Percentiles rank a stretch among this genome's conserved stretches.
These are phyloP conservation scores for Diadema setosum DNA, from an alignment of 35 echinoderm and acorn worm genomes.

Conservation along the genomic window DNA sequence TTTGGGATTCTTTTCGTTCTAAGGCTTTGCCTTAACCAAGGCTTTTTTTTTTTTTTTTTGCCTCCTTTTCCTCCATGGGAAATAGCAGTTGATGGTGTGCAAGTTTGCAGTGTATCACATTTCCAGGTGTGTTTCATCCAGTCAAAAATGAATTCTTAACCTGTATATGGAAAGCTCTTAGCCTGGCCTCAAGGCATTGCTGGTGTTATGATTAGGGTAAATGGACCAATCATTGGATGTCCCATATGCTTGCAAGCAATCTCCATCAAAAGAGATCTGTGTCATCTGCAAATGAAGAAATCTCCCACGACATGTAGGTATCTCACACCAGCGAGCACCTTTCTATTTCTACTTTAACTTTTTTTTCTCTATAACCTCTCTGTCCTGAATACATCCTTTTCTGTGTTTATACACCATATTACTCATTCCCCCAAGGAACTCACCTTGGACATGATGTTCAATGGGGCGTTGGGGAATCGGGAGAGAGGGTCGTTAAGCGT, in stretches of 20 bases:
- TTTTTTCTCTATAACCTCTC: too few relatives aligned
- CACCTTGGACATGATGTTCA: not conserved
- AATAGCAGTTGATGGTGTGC: too few relatives aligned
- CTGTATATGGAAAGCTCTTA: not conserved
- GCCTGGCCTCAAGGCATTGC: not conserved
- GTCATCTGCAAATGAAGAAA: too few relatives aligned
- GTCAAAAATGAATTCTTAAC: not conserved
- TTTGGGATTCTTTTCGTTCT: too few relatives aligned
- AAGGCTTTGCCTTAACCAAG: too few relatives aligned
- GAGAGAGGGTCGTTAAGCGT: not conserved
- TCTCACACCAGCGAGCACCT: too few relatives aligned
- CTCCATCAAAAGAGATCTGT: too few relatives aligned
- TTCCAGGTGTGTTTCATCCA: not conserved
- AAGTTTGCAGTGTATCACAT: not conserved
- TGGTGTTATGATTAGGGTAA: constrained; percentile 5
- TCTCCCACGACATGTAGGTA: too few relatives aligned
- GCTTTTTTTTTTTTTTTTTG: too few relatives aligned
- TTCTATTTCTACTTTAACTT: too few relatives aligned
- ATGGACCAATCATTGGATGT: constrained; percentile 1
- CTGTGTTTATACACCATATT: not conserved
- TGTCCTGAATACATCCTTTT: too few relatives aligned
- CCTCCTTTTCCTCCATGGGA: too few relatives aligned
- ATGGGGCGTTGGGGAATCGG: not conserved
- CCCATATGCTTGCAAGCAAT: not conserved
- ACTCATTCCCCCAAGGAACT: not conserved